Conservation (phyloP, 2,888 invertebrate genomes). For the Rambutsinella grinnellia region DNA sequence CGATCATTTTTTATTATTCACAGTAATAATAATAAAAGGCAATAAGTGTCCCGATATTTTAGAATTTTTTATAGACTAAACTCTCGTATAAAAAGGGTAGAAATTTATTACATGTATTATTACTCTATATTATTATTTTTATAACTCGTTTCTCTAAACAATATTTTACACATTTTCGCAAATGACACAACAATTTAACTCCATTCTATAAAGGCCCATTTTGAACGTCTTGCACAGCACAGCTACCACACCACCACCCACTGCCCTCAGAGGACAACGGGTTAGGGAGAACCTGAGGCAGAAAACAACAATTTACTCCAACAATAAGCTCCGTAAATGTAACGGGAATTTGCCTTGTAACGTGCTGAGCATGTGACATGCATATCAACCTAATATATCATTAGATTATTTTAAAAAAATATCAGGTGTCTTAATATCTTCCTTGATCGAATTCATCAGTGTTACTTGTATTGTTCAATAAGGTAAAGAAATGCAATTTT, state of each 20-base stretch:
- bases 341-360: conserved; percentile 48
- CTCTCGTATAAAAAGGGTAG: conserved; percentile 13
- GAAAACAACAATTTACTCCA: conserved; percentile 18
- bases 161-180: conserved; percentile 6
- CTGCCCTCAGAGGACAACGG: conserved; percentile 24
- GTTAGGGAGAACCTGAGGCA: conserved; percentile 18
- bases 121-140: too few relatives aligned
- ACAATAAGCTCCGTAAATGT: conserved; percentile 10
- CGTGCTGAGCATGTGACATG: conserved; percentile 29
- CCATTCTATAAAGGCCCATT: too few relatives aligned
- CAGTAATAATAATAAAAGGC: conserved; percentile 50
- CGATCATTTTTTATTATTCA: too few relatives aligned
- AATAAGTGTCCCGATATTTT: conserved; percentile 48
- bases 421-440: conserved; percentile 46
- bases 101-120: background rate
- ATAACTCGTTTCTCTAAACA: background rate
- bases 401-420: conserved; percentile 19
- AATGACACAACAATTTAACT: conserved; percentile 12
- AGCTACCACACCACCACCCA: too few relatives aligned
- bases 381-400: conserved; percentile 50
- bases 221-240: too few relatives aligned
- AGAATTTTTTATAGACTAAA: too few relatives aligned
- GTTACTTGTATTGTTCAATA: too few relatives aligned
- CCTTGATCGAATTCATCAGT: conserved; percentile 14
- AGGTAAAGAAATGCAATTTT: too few relatives aligned